Evolutionary conservation across 1,140 invertebrate species (phyloP).

Genomic region (Drosophila neocordata): DNA sequence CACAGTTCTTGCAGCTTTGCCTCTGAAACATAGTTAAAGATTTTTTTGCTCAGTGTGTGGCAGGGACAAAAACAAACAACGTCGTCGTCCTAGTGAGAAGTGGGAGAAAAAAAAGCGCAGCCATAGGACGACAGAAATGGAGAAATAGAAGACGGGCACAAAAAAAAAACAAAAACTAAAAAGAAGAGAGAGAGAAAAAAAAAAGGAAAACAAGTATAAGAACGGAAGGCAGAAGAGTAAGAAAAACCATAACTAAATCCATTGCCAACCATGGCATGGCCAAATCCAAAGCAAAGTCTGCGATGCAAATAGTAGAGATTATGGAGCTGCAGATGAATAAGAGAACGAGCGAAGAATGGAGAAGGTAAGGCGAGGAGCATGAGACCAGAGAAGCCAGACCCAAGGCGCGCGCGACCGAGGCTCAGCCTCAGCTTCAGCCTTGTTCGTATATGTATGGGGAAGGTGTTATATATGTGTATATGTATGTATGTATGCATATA

Average conservation of each 20-base stretch:
- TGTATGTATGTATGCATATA: background rate
- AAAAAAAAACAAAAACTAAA: background rate
- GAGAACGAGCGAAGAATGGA: conserved; percentile 41
- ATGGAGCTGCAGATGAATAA: conserved; percentile 72
- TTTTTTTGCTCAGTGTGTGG: conserved; percentile 66
- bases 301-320: conserved; percentile 81
- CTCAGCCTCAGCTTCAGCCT: background rate
- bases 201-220: background rate
- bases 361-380: conserved; percentile 10
- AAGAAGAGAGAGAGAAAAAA: background rate
- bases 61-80: conserved; percentile 65
- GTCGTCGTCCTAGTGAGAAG: conserved; percentile 44
- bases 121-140: conserved; percentile 37
- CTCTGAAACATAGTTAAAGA: background rate
- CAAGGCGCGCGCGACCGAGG: conserved; percentile 25
- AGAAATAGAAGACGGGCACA: background rate
- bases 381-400: conserved; percentile 28
- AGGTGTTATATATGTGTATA: conserved; percentile 52
- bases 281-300: conserved; percentile 80
- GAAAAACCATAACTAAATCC: conserved; percentile 81
- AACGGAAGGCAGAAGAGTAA: conserved; percentile 53
- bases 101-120: conserved; percentile 55
- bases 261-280: conserved; percentile 63
- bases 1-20: conserved; percentile 1
- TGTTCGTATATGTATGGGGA: background rate